Base-by-base conservation (phyloP, 2,797 vertebrate species). In the Moxostoma hubbsi region DNA sequence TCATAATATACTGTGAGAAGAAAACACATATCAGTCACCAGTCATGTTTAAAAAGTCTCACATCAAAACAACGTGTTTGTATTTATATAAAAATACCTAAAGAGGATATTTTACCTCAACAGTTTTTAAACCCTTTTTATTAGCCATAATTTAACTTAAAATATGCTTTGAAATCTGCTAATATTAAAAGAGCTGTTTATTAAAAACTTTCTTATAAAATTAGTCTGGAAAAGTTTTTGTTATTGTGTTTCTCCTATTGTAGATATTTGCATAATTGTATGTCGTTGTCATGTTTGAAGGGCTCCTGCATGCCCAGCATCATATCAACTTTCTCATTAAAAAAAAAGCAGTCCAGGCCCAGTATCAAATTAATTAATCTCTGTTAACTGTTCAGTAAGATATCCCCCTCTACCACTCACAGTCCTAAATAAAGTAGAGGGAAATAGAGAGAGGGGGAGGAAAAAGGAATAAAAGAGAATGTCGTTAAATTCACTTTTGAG, bases 361-460 rank as follows among this genome's bases (percentile, higher is more conserved):
- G 61, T 80, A 83, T 86, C 73, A 64, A 62, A 83, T 83, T 51
- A 78, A 83, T 82, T 76, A 65, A 75, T 68, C 55, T 8, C 4
- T 72, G 18, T 46, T 53, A 55, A 16, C 50, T 73, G 46, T 77
- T 65, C 24, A 5, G 64, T 81, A 46, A 59, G 63, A 79, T 65
- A 65, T 24, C 63, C 45, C 68, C 24, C 16, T 18, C 45, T 69
- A 43, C 47, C 51, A 51, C 66, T 59, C 47, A 24, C 24, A 43
- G 18, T 57, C 16, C 24, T 75, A 62, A 59, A 18, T 64, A 13
- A 46, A 12, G 46, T 43, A 54, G 46, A 69, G 18, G 64, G 36
- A 57, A 62, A 62, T 58, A 47, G 71, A 50, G 47, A 45, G 43
- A 24, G 24, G 24, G 13, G 45, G 58, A 51, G 65, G 13, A 63